Evolutionary conservation across 2,113 vertebrate species (phyloP), one percentile per base, ranked within the genome.

Genomic region (Agapornis roseicollis): DNA sequence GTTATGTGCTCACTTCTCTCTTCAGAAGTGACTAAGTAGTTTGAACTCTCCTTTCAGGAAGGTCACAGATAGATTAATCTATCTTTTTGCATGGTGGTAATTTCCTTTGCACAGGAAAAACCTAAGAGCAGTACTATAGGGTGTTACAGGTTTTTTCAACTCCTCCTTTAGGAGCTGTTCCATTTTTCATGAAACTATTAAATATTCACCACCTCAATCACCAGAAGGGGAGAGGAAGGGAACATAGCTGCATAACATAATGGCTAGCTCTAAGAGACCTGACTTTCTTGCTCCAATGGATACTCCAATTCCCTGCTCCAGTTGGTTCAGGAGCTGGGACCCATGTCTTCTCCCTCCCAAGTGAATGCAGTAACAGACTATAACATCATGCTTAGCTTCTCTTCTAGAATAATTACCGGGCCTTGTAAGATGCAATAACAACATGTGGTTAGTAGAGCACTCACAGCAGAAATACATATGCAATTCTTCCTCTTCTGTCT

Each of bases 291-390:
- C 86, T 94, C 58, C 89, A 82, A 6, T 89, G 81, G 49, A 85
- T 94, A 85, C 84, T 91, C 87, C 89, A 82, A 89, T 94, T 95
- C 91, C 94, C 71, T 96, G 89, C 89, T 95, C 90, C 92, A 97
- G 29, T 84, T 97, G 44, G 80, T 61, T 94, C 39, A 76, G 58
- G 56, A 94, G 15, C 56, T 92, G 49, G 41, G n/a, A 85, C 28
- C n/a, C 52, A 69, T 76, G 53, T 91, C 78, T 90, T 74, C 52
- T 88, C 14, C 61, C 31, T 92, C 70, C 56, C 84, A 56, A 41
- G 56, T 56, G 81, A 95, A 76, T 70, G 35, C 56, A 72, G 44
- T 64, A 94, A 44, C 61, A 93, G 28, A 33, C 65, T 83, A 71
- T 68, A 8, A 3, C 9, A 76, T 60, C 47, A 64, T 2, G 10